Evolutionary conservation across 1,140 invertebrate genomes (phyloP), one percentile per base, ranked within the genome.

Genomic region (Drosophila aff.): DNA sequence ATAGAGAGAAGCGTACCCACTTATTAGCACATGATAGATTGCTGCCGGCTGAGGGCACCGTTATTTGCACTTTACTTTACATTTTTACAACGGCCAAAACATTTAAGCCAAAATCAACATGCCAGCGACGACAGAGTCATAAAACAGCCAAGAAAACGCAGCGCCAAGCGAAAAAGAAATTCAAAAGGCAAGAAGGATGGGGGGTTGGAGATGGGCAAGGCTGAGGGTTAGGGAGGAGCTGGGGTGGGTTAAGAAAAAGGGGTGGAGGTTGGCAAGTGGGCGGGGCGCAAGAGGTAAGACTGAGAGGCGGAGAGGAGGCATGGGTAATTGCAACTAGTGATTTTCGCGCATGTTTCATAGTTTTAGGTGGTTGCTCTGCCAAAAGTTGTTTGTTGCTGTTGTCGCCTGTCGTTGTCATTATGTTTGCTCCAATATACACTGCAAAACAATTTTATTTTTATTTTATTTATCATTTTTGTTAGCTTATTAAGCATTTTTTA

Each of bases 61-160:
- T 78, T 87, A 87, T 83, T 87, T 89, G 84, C 83, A 84, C 84
- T 81, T 84, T 89, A 87, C 62, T 87, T 87, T 78, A 72, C 84
- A 86, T 89, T 83, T 86, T 74, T 77, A 89, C 80, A 83, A 89
- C 83, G 61, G 72, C 84, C 80, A 84, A 89, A 87, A 87, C 84
- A 87, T 87, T 89, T 81, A 89, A 84, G 84, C 81, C 84, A 83
- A 89, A 87, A 87, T 87, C 86, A 89, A 89, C 81, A 87, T 79
- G 73, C 63, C 53, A 66, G 49, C 53, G 47, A 76, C 72, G 62
- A 77, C 69, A 73, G 71, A 73, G 67, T 61, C 71, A 73, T 73
- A 73, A 73, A 73, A 53, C 49, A 68, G 52, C 36, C 28, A 50
- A 62, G 73, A 40, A 74, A 76, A 64, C 16, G 73, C 73, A 76